phyloP scores from a whole-genome alignment of 2,888 invertebrate species.

The Papilio protenor region DNA sequence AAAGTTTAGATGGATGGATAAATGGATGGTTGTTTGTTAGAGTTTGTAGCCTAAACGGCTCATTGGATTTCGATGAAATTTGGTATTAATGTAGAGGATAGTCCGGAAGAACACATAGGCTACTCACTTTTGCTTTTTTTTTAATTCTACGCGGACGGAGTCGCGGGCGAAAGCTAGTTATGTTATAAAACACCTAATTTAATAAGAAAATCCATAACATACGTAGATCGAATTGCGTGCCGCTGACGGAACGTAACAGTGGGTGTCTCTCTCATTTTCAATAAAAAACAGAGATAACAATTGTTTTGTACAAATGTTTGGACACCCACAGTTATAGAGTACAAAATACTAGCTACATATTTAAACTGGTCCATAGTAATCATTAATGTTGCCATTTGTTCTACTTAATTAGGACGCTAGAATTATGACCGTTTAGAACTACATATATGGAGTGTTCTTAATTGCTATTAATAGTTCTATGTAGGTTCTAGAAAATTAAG shows the following conservation, averaged over 20 bases:
- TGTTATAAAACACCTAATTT: background rate
- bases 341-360: background rate
- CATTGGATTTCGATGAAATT: too few species aligned
- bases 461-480: background rate
- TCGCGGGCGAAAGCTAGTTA: background rate
- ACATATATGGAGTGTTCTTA: background rate
- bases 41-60: too few species aligned
- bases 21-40: too few species aligned
- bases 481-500: too few species aligned
- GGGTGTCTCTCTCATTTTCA: background rate
- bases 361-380: background rate
- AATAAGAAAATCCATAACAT: background rate
- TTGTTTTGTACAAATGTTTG: too few species aligned
- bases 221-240: background rate
- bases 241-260: background rate
- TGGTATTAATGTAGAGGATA: too few species aligned
- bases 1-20: too few species aligned
- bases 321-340: background rate
- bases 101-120: too few species aligned
- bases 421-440: background rate
- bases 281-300: too few species aligned
- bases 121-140: too few species aligned
- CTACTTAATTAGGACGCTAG: slow-evolving; percentile 16
- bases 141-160: too few species aligned
- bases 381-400: slow-evolving; percentile 17